A percentile compares a stretch with the other conserved stretches of the same genome.
Evolutionary conservation across 2,888 invertebrate genomes (phyloP).

Genomic region (Dicranocentrus wangi): DNA sequence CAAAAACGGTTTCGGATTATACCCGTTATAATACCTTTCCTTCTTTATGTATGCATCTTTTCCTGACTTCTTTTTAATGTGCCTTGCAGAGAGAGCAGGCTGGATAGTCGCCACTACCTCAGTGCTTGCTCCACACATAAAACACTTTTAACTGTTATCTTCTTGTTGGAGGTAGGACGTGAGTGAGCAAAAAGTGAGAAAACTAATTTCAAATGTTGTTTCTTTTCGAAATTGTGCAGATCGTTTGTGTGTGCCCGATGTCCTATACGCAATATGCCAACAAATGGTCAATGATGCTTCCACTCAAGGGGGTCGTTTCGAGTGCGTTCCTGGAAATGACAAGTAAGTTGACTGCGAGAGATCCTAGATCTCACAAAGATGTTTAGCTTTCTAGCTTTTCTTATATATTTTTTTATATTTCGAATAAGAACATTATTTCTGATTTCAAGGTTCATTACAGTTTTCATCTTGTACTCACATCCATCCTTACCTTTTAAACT

Average conservation of each 20-base stretch:
- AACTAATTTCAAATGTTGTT: constrained; percentile 32
- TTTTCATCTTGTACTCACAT: not conserved
- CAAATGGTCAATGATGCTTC: constrained; percentile 70
- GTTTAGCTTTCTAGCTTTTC: no score
- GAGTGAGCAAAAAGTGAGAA: constrained; percentile 19
- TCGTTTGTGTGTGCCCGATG: constrained; percentile 72
- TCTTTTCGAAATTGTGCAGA: constrained; percentile 62
- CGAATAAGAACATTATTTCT: constrained; percentile 10
- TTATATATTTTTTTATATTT: not conserved
- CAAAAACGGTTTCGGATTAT: constrained; percentile 1
- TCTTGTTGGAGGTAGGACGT: not conserved
- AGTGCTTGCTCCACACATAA: not conserved
- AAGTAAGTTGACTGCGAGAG: constrained; percentile 71
- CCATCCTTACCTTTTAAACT: constrained; percentile 4
- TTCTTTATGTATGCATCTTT: constrained; percentile 3
- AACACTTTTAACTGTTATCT: not conserved
- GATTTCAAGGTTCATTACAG: constrained; percentile 31
- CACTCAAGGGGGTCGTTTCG: constrained; percentile 70
- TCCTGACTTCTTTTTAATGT: not conserved
- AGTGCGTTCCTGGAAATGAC: constrained; percentile 72
- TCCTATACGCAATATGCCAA: constrained; percentile 69
- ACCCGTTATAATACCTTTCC: not conserved
- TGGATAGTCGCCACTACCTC: not conserved
- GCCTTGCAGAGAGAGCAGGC: not conserved
- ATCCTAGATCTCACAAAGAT: no score